Evolutionary conservation across 2,888 invertebrate genomes (phyloP), one percentile per base, ranked within the genome.

Genomic region (Mimas tiliae): DNA sequence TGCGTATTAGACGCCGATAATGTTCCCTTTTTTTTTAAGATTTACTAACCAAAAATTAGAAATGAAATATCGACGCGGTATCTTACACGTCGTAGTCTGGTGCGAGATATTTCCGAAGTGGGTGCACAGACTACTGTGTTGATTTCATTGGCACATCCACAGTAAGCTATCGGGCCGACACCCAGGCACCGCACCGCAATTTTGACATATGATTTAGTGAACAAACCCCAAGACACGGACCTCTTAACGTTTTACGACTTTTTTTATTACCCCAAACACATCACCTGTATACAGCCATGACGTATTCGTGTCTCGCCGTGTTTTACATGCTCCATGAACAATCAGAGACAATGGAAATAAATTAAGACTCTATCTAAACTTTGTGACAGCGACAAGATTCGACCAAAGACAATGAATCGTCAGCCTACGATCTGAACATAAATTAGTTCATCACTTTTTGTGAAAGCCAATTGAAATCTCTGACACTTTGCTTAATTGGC

Each of bases 181-280:
- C 73, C 70, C 69, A 73, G 58, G 80, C 42, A 27, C 27, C 27
- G 79, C 79, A 80, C 79, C 80, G 79, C 76, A 74, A 74, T 80
- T 84, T 83, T 86, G 86, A 87, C 86, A 83, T 81, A 87, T 86
- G 85, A 85, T 86, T 86, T 82, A 85, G 76, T 81, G 81, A 76
- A 79, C 75, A 42, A 58, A 58, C 38, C 73, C 50, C 70, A 79
- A 73, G 78, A 75, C 72, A 81, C 81, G 70, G 69, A 67, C 65
- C 68, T 67, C 72, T 72, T 72, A 74, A 58, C 75, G 80, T 81
- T 78, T 79, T 75, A 68, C 53, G 63, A 65, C 48, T 14, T 64
- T 70, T 69, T 74, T 75, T 68, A 69, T 68, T 70, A 63, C 67
- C 64, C 67, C 69, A 70, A 71, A 68, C 67, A 67, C 69, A 72